Percentiles rank a stretch among this genome's conserved stretches.
Evolutionary conservation across 1,140 invertebrate species (phyloP).

Genomic region (Rhynchophorus ferrugineus): DNA sequence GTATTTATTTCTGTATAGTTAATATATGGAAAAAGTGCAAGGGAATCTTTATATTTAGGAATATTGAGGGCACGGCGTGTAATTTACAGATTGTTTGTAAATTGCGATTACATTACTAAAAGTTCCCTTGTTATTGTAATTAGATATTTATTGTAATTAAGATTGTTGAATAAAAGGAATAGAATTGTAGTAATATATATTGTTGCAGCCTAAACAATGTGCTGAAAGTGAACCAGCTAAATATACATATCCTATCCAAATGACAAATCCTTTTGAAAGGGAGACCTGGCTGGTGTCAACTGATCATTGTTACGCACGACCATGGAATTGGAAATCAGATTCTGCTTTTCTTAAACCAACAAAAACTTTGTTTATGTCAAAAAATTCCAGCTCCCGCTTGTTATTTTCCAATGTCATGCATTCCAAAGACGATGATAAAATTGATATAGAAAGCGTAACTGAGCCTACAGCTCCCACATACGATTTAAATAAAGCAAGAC

Average conservation of each 20-base stretch:
- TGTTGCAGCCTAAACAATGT: not conserved
- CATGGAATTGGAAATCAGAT: conserved; percentile 64
- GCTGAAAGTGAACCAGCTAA: conserved; percentile 19
- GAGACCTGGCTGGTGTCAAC: conserved; percentile 37
- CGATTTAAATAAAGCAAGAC: conserved; percentile 55
- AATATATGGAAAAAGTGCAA: too few relatives aligned
- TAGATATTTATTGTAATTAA: too few relatives aligned
- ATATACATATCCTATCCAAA: conserved; percentile 26
- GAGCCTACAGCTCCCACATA: conserved; percentile 43
- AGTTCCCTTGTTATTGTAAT: too few relatives aligned
- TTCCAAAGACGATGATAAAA: conserved; percentile 36
- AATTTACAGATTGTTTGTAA: too few relatives aligned
- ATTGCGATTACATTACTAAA: too few relatives aligned
- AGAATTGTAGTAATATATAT: not conserved
- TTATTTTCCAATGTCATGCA: conserved; percentile 11
- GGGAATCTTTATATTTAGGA: too few relatives aligned
- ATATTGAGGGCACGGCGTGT: too few relatives aligned
- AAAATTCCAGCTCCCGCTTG: conserved; percentile 29
- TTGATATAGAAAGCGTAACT: conserved; percentile 44
- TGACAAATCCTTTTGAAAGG: conserved; percentile 21
- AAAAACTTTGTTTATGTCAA: conserved; percentile 46
- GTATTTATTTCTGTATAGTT: too few relatives aligned
- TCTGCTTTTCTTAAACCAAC: conserved; percentile 56
- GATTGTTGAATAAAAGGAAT: too few relatives aligned
- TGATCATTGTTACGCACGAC: conserved; percentile 63